Conservation (phyloP, 2,888 invertebrate species). For the Scaptomyza polygonia region DNA sequence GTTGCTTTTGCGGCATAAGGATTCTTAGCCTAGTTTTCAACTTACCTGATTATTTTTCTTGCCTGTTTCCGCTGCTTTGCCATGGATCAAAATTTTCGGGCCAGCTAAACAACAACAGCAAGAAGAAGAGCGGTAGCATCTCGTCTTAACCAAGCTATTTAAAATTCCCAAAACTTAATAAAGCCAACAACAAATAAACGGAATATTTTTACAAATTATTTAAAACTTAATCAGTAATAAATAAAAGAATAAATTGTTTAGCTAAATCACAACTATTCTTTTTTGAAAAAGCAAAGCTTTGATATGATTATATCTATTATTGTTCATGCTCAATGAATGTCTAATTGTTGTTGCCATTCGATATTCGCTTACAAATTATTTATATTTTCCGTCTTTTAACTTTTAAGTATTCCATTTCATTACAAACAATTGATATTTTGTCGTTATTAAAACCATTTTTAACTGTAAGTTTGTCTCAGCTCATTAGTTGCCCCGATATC, state of each 20-base stretch:
- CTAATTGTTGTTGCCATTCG: not conserved
- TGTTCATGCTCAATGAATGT: not conserved
- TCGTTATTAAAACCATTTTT: not conserved
- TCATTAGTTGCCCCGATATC: conserved; percentile 16
- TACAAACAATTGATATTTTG: not conserved
- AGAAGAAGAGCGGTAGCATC: not conserved
- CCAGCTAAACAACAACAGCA: not conserved
- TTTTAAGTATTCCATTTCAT: not conserved
- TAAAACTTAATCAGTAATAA: too few species aligned
- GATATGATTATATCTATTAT: too few species aligned
- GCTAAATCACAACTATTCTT: too few species aligned
- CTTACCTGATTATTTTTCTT: conserved; percentile 2
- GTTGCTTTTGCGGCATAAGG: conserved; percentile 6
- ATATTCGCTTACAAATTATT: not conserved
- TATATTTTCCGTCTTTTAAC: not conserved
- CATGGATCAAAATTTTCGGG: conserved; percentile 7
- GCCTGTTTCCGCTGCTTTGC: not conserved
- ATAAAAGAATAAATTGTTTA: too few species aligned
- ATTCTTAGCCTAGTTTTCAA: conserved; percentile 7
- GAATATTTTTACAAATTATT: too few species aligned
- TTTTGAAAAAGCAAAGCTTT: too few species aligned
- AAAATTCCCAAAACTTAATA: conserved; percentile 23
- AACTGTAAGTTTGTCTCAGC: not conserved
- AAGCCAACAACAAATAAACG: too few species aligned
- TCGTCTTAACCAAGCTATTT: not conserved